Evolutionary conservation across 2,113 vertebrate species (phyloP).

Genomic region (Emydocephalus ijimae): DNA sequence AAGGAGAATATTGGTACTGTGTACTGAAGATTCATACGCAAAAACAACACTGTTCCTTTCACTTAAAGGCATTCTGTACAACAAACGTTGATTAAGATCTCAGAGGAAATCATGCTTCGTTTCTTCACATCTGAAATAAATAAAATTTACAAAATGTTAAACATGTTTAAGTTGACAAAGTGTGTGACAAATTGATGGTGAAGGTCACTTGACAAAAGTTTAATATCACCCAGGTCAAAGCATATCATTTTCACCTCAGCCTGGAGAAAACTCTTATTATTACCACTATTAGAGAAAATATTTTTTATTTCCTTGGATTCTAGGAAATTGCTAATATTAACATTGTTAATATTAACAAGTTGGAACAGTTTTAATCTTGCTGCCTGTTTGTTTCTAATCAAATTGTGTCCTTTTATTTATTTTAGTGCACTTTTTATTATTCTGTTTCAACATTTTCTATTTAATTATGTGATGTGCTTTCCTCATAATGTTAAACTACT

Average conservation of each 20-base stretch:
- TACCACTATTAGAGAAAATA: neutral
- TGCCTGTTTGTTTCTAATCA: neutral
- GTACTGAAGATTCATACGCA: conserved; percentile 76
- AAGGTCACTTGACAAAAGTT: neutral
- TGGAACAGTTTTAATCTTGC: neutral
- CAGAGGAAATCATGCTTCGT: conserved; percentile 74
- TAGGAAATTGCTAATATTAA: neutral
- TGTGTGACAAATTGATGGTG: neutral
- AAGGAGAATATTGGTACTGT: conserved; percentile 72
- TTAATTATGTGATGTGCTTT: neutral
- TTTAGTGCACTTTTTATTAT: neutral
- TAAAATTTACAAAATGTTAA: neutral
- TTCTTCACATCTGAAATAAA: conserved; percentile 56
- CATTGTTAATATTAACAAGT: neutral
- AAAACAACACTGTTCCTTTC: conserved; percentile 70
- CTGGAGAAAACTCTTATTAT: neutral
- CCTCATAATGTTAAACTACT: neutral
- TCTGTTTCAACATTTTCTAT: neutral
- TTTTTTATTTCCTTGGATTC: neutral
- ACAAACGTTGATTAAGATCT: conserved; percentile 26
- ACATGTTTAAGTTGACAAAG: neutral
- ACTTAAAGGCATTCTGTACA: conserved; percentile 74
- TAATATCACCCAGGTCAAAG: neutral
- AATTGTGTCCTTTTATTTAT: neutral
- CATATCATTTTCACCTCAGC: neutral